Evolutionary conservation across 2,888 invertebrate genomes (phyloP).

Genomic region (Folsomia manolachei): DNA sequence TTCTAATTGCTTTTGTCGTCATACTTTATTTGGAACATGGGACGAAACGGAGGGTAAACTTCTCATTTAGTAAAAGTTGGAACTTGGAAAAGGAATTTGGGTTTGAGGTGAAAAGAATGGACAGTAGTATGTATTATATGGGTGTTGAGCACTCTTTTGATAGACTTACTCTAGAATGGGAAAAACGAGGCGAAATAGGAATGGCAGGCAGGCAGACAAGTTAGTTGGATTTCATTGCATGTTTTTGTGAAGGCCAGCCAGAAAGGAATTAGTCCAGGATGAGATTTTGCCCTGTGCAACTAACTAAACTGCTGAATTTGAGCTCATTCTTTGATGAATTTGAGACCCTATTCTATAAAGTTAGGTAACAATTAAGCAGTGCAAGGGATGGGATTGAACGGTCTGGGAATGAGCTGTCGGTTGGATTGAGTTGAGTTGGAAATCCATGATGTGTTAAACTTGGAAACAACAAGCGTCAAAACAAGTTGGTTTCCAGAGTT

Average conservation of each 20-base stretch:
- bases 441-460: constrained; percentile 46
- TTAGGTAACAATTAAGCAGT: not conserved
- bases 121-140: too few relatives aligned
- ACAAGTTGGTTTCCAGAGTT: constrained; percentile 35
- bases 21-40: not conserved
- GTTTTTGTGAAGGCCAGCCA: not conserved
- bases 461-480: constrained; percentile 49
- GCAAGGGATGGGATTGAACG: constrained; percentile 4
- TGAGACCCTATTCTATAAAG: not conserved
- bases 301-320: not conserved
- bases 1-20: not conserved
- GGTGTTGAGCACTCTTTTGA: too few relatives aligned
- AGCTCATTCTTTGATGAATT: not conserved
- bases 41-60: too few relatives aligned
- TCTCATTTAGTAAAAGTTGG: too few relatives aligned
- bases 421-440: too few relatives aligned
- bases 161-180: too few relatives aligned
- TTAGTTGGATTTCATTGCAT: too few relatives aligned
- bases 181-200: too few relatives aligned
- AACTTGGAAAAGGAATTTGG: too few relatives aligned
- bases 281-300: not conserved
- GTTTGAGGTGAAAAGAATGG: too few relatives aligned
- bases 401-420: constrained; percentile 40
- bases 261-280: not conserved
- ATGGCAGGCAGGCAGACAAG: too few relatives aligned